Evolutionary conservation across 2,888 invertebrate species (phyloP), one percentile per base, ranked within the genome.

Genomic region (Dichetophora obliterata): DNA sequence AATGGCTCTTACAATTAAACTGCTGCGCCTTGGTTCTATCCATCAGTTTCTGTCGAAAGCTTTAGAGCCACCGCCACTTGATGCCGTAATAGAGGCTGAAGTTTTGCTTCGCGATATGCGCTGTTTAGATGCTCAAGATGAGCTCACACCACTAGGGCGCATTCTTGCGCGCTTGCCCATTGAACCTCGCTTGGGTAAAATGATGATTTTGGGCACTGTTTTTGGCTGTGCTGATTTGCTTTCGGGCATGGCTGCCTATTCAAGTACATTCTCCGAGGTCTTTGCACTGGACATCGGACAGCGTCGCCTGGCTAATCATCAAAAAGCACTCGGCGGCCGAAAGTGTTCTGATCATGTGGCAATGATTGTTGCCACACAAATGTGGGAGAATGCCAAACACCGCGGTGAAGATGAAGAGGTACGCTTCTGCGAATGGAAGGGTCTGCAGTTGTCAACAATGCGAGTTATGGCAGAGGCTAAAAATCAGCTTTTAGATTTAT

Each of bases 41-140:
- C 96, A 97, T 0, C 95, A 95, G 88, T 99, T 99, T 90, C 91
- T 99, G 77, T 96, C 97, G 27, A 98, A 98, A 89, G 96, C 96
- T 0, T 94, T 98, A 27, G 98, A 99, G 87, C 98, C 98, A 0
- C 99, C 99, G 54, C 98, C 98, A 19, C 92, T 98, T 80, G 99
- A 99, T 90, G 98, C 98, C 37, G 98, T 99, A 16, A 98, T 99
- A 83, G 99, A 99, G 88, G 98, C 99, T 0, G 98, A 98, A 90
- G 97, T 96, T 0, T 77, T 92, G 81, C 86, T 94, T 82, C 86
- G 92, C 85, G 98, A 98, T 85, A 94, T 98, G 92, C 95, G 96
- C 85, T 99, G 98, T 82, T 90, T 99, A 82, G 98, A 98, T 89
- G 87, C 89, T 0, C 92, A 93, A 79, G 96, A 98, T 87, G 96